These are phyloP conservation scores for Ascidia mentula DNA, from an alignment of 23 tunicate species.

Conservation along the genomic window DNA sequence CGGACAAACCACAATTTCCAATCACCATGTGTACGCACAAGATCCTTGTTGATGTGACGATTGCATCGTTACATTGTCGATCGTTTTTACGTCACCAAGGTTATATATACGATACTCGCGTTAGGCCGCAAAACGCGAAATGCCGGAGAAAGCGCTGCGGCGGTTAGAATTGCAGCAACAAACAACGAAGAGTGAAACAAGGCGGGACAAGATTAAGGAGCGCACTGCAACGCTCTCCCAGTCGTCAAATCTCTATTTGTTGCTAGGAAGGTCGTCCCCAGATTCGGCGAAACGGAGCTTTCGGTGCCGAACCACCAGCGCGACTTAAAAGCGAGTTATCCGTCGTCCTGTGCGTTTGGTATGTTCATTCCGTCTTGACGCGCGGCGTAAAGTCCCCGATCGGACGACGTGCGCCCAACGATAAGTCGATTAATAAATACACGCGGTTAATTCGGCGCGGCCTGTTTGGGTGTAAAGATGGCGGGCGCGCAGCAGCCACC, in stretches of 20 bases:
- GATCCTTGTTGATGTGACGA: too few relatives aligned
- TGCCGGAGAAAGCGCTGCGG: neutral
- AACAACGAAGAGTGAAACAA: neutral
- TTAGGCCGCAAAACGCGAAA: too few relatives aligned
- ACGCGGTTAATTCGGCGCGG: conserved; percentile 9
- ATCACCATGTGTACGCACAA: too few relatives aligned
- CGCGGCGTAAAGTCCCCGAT: conserved; percentile 3
- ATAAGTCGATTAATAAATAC: conserved; percentile 10
- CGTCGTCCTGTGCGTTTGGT: too few relatives aligned
- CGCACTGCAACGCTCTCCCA: neutral
- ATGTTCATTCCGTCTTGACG: neutral
- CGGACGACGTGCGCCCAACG: neutral
- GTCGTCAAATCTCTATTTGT: neutral
- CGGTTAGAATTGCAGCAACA: neutral
- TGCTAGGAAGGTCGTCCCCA: conserved; percentile 1
- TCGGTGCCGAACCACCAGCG: conserved; percentile 10
- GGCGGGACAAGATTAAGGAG: conserved; percentile 11
- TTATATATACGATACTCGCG: too few relatives aligned
- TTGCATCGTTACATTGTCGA: too few relatives aligned
- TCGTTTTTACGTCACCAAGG: conserved; percentile 13
- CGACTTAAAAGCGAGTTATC: conserved; percentile 5
- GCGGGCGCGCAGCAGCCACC: neutral
- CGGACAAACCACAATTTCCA: too few relatives aligned
- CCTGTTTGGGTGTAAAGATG: neutral
- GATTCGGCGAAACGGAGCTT: conserved; percentile 12